Evolutionary conservation across 2,888 invertebrate species (phyloP), one percentile per base, ranked within the genome.

Genomic region (Caenorhabditis zanzibari): DNA sequence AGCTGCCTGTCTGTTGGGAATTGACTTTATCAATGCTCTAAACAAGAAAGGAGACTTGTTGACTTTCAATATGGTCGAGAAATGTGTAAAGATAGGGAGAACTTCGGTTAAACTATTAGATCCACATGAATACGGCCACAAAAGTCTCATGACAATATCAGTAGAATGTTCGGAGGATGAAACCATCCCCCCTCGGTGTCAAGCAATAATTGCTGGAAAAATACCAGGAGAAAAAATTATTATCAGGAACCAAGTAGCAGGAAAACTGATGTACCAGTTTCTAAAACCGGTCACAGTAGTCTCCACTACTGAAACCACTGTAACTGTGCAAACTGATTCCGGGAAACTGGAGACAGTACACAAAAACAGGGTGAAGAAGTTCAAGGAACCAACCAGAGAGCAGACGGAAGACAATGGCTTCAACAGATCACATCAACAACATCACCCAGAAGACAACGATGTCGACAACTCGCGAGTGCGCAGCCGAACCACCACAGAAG

Each of bases 1-100:
- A 6, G 76, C 76, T 16, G 44, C 68, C 1, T 64, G 66, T 35
- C 58, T 76, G n/a, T 49, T 76, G 1, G 76, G 76, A 12, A 59
- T 68, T 12, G 76, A 76, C 14, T 58, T 76, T 7, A 68, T 76
- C 19, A 49, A 22, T 6, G 22, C 28, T 2, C 59, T 76, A 1
- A 66, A 76, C 44, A 24, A 47, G 16, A 24, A 56, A 66, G 76
- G 66, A 54, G 26, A 63, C n/a, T 7, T 49, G 10, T 19, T 59
- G 6, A 47, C 59, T 6, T 59, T 73, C 32, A 35, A 73, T 14
- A 47, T 61, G 16, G 10, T 32, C 12, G 22, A 73, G 3, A 52
- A 59, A 32, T 5, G 10, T 0, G n/a, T 61, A 2, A 35, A 14
- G 32, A 28, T 73, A 9, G 72, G 72, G 14, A 35, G 22, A 41